Evolutionary conservation across 1,140 invertebrate genomes (phyloP).

Genomic region (Luehdorfia chinensis): DNA sequence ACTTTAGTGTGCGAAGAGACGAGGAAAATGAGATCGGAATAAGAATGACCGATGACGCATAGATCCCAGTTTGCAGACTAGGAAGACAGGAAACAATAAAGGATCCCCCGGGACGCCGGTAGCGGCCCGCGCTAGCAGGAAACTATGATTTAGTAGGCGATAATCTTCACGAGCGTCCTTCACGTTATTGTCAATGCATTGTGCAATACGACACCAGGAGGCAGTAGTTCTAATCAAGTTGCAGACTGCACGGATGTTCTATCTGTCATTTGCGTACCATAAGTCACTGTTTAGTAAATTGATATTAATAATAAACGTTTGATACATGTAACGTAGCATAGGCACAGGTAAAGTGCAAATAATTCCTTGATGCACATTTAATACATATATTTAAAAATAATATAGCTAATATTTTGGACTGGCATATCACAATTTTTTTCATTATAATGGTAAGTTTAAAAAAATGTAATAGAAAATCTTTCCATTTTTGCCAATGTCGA

Average conservation of each 20-base stretch:
- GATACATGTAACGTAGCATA: conserved; percentile 1
- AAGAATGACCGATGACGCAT: conserved; percentile 9
- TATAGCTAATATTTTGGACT: no score
- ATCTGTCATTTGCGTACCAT: neutral
- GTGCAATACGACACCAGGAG: neutral
- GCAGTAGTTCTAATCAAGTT: conserved; percentile 11
- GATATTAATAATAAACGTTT: conserved; percentile 14
- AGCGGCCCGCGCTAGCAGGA: conserved; percentile 28
- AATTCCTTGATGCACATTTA: no score
- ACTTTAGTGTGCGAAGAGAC: neutral
- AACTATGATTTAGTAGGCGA: conserved; percentile 45
- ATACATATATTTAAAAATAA: no score
- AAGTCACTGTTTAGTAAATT: conserved; percentile 8
- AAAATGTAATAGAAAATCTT: no score
- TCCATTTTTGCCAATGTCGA: no score
- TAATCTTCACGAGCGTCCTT: conserved; percentile 24
- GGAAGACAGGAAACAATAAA: conserved; percentile 67
- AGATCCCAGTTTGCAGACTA: conserved; percentile 39
- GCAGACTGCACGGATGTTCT: neutral
- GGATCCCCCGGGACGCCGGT: conserved; percentile 30
- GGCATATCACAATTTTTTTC: no score
- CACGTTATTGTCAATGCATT: conserved; percentile 19
- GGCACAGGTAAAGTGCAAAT: no score
- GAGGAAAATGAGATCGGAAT: neutral
- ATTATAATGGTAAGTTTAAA: no score